Conservation (phyloP, 2,113 vertebrate genomes). For the Oxyura jamaicensis region DNA sequence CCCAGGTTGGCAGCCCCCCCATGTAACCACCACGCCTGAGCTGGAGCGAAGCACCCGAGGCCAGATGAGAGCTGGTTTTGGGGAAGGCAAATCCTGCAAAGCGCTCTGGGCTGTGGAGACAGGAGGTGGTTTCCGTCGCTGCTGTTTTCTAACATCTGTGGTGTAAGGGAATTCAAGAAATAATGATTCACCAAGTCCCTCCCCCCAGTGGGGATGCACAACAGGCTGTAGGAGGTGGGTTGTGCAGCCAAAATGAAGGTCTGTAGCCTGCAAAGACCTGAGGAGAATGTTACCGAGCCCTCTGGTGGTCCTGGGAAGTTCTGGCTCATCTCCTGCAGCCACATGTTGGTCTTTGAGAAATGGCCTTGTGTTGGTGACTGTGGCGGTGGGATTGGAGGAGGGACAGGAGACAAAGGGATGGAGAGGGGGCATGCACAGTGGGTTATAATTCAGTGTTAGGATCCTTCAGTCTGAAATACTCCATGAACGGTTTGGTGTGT, state of each 20-base stretch:
- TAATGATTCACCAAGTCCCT: not conserved
- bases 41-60: not conserved
- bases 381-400: not conserved
- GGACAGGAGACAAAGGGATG: not conserved
- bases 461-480: not conserved
- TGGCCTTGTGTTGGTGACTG: not conserved
- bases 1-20: not conserved
- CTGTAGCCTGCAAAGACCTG: not conserved
- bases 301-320: not conserved
- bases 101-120: not conserved
- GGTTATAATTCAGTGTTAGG: accelerated
- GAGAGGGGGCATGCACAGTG: accelerated
- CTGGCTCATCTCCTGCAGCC: not conserved
- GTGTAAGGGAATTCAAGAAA: not conserved
- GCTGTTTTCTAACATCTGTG: not conserved
- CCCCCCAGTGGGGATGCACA: not conserved
- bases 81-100: not conserved
- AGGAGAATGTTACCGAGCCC: not conserved
- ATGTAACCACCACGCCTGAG: not conserved
- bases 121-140: not conserved
- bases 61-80: not conserved
- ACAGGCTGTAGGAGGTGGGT: not conserved
- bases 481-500: accelerated
- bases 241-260: not conserved
- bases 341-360: not conserved